Percentiles rank a stretch among this genome's conserved stretches.
phyloP scores from a whole-genome alignment of 1,140 invertebrate species.

The Druon quercuslanigerum region DNA sequence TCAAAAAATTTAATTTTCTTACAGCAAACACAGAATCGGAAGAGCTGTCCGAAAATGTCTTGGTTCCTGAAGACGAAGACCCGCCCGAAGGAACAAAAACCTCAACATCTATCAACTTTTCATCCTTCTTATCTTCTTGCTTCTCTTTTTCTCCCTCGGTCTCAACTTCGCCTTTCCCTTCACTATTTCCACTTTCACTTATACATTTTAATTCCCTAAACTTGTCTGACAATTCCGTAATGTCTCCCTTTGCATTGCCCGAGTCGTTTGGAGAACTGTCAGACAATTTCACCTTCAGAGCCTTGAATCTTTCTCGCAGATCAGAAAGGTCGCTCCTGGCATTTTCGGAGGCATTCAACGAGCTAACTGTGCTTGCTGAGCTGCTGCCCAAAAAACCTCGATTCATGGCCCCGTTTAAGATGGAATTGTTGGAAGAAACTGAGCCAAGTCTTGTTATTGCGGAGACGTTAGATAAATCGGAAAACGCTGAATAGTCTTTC shows the following conservation, averaged over 20 bases:
- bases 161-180: slow-evolving; percentile 4
- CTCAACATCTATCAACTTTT: slow-evolving; percentile 58
- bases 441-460: slow-evolving; percentile 30
- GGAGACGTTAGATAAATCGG: slow-evolving; percentile 46
- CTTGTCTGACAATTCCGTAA: not conserved
- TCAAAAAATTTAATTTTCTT: slow-evolving; percentile 38
- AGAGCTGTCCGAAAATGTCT: slow-evolving; percentile 37
- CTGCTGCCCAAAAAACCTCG: slow-evolving; percentile 53
- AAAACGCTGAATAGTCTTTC: slow-evolving; percentile 39
- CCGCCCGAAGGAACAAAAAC: not conserved
- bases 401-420: slow-evolving; percentile 53
- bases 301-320: slow-evolving; percentile 51
- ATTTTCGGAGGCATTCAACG: not conserved
- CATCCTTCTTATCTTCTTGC: slow-evolving; percentile 35
- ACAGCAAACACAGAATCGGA: slow-evolving; percentile 63
- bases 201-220: slow-evolving; percentile 5
- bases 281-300: slow-evolving; percentile 47
- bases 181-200: slow-evolving; percentile 14
- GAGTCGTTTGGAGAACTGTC: slow-evolving; percentile 21
- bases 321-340: slow-evolving; percentile 44
- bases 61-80: not conserved
- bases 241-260: slow-evolving; percentile 32
- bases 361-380: slow-evolving; percentile 5
- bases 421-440: slow-evolving; percentile 39
- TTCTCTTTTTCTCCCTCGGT: not conserved